Conservation (phyloP, 2,113 vertebrate species). For the Aegithalos caudatus region DNA sequence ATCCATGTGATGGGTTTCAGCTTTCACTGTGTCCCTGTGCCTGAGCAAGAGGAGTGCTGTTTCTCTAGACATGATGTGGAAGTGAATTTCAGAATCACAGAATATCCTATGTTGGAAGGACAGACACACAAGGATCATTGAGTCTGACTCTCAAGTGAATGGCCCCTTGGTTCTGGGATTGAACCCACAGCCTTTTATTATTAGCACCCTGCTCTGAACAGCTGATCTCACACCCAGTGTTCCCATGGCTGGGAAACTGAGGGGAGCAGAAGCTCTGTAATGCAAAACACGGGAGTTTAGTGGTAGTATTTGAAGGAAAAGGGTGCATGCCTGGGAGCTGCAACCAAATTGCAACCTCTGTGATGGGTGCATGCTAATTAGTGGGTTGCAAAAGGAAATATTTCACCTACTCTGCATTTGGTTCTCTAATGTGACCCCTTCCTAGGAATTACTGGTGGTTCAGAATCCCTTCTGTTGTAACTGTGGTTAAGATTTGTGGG, state of each 20-base stretch:
- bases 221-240: not conserved
- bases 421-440: not conserved
- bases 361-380: not conserved
- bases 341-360: not conserved
- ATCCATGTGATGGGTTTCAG: not conserved
- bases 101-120: not conserved
- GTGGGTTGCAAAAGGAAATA: not conserved
- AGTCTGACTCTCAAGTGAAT: not conserved
- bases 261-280: not conserved
- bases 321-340: not conserved
- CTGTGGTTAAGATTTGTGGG: not conserved
- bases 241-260: not conserved
- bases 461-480: not conserved
- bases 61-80: not conserved
- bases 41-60: not conserved
- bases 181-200: not conserved
- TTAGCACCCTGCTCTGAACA: not conserved
- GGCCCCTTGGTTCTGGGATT: not conserved
- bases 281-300: not conserved
- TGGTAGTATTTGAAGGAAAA: not conserved
- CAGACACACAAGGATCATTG: not conserved
- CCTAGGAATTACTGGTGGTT: not conserved
- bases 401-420: not conserved
- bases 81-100: not conserved
- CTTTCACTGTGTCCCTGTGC: not conserved